These are phyloP conservation scores for Dicyrtomina minuta DNA, from an alignment of 2,888 invertebrate genomes.

Conservation along the genomic window DNA sequence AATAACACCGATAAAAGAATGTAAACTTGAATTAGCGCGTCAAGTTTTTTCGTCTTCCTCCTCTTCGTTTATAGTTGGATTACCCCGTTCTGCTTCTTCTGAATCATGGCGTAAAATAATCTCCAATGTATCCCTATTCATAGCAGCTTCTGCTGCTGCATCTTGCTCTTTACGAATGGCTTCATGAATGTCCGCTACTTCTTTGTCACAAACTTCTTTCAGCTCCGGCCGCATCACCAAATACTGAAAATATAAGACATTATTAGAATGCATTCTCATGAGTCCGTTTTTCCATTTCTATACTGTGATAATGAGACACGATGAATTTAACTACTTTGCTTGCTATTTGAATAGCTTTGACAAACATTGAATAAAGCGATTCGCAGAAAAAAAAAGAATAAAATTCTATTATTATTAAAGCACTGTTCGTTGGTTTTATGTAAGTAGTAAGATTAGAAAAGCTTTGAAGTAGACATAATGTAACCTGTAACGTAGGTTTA, in stretches of 20 bases:
- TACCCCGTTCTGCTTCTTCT: conserved; percentile 40
- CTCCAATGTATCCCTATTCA: conserved; percentile 29
- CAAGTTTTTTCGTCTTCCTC: conserved; percentile 47
- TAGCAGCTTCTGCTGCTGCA: conserved; percentile 22
- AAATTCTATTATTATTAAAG: no score
- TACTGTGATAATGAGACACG: background rate
- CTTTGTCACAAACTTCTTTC: conserved; percentile 46
- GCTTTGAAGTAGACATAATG: no score
- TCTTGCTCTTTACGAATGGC: conserved; percentile 39
- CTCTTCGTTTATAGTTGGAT: conserved; percentile 52
- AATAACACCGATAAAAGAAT: no score
- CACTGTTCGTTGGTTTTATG: no score
- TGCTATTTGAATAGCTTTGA: no score
- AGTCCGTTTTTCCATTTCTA: background rate
- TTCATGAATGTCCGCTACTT: conserved; percentile 48
- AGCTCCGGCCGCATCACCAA: conserved; percentile 54
- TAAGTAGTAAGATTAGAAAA: no score
- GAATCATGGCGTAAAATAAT: conserved; percentile 36
- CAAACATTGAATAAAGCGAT: no score
- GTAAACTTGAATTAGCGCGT: conserved; percentile 10
- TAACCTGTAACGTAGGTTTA: no score
- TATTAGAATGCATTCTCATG: conserved; percentile 3
- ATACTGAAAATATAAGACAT: conserved; percentile 42
- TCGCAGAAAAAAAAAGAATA: no score
- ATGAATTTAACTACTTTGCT: no score